Evolutionary conservation across 2,888 invertebrate species (phyloP), one percentile per base, ranked within the genome.

Genomic region (Aromia moschata): DNA sequence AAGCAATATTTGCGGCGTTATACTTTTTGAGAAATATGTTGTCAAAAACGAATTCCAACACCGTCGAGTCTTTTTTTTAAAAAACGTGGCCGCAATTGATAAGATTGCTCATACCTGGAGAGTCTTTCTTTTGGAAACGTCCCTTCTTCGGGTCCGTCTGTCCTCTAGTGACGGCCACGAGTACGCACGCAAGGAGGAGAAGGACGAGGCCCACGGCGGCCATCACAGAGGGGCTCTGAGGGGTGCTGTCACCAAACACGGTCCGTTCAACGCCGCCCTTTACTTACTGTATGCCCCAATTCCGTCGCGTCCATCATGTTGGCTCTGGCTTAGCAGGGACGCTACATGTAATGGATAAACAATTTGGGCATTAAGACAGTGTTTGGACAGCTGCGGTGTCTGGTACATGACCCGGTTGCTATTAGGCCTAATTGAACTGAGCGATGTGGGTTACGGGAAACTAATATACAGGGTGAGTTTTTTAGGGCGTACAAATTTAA

Each of bases 31-130:
- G n/a, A n/a, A n/a, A n/a, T n/a, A n/a, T n/a, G n/a, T n/a, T n/a
- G n/a, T n/a, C n/a, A n/a, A n/a, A n/a, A n/a, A n/a, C n/a, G n/a
- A n/a, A n/a, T n/a, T n/a, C n/a, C n/a, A n/a, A n/a, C n/a, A n/a
- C n/a, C n/a, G n/a, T n/a, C n/a, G n/a, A n/a, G n/a, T n/a, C n/a
- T n/a, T n/a, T 4, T 36, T 36, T 36, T 2, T 36, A 36, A 36
- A 4, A 2, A n/a, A n/a, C n/a, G n/a, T n/a, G n/a, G n/a, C n/a
- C n/a, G n/a, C n/a, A n/a, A n/a, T 46, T 25, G n/a, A 38, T 2
- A 15, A 44, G 16, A 45, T 40, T 25, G 12, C 31, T 14, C 46
- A 53, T 45, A 62, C 62, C 62, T 56, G 58, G 15, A 58, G 43
- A 55, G 37, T 60, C 43, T 45, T 43, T 40, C 18, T 46, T 47